These are phyloP conservation scores for Hirtodrosophila alboralis DNA, from an alignment of 2,888 invertebrate genomes.

Conservation along the genomic window DNA sequence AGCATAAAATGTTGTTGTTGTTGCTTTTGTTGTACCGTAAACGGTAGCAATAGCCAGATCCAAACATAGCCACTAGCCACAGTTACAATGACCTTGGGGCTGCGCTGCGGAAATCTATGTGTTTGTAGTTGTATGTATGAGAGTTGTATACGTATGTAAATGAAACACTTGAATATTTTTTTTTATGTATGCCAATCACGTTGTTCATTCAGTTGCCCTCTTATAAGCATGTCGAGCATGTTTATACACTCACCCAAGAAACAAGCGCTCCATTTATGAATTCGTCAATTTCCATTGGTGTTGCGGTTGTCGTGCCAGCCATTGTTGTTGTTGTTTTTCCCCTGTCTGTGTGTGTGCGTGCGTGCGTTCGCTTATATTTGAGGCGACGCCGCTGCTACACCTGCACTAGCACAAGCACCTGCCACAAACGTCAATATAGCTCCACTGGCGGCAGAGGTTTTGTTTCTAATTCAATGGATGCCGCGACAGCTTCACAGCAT, in stretches of 20 bases:
- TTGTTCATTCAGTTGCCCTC: conserved; percentile 30
- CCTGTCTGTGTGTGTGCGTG: conserved; percentile 29
- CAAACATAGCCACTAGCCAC: conserved; percentile 27
- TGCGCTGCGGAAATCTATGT: conserved; percentile 42
- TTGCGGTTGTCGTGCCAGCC: conserved; percentile 80
- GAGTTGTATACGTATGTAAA: conserved; percentile 41
- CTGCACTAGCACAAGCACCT: conserved; percentile 42
- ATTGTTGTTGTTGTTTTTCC: conserved; percentile 56
- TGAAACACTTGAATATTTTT: conserved; percentile 43
- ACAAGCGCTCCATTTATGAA: conserved; percentile 93
- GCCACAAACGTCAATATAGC: conserved; percentile 31
- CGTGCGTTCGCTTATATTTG: conserved; percentile 30
- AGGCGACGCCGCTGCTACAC: conserved; percentile 51
- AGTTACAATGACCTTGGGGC: conserved; percentile 74
- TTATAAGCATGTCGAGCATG: conserved; percentile 63
- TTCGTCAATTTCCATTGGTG: conserved; percentile 91
- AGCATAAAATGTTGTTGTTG: conserved; percentile 49
- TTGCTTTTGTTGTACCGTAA: too few species aligned
- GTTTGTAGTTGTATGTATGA: conserved; percentile 10
- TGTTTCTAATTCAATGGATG: conserved; percentile 51
- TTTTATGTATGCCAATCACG: conserved; percentile 63
- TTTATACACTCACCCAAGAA: conserved; percentile 89
- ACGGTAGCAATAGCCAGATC: conserved; percentile 30
- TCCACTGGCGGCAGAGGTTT: conserved; percentile 18
- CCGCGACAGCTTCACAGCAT: conserved; percentile 51